Evolutionary conservation across 2,888 invertebrate genomes (phyloP), one percentile per base, ranked within the genome.

Genomic region (Rambutsinella grinnellia): DNA sequence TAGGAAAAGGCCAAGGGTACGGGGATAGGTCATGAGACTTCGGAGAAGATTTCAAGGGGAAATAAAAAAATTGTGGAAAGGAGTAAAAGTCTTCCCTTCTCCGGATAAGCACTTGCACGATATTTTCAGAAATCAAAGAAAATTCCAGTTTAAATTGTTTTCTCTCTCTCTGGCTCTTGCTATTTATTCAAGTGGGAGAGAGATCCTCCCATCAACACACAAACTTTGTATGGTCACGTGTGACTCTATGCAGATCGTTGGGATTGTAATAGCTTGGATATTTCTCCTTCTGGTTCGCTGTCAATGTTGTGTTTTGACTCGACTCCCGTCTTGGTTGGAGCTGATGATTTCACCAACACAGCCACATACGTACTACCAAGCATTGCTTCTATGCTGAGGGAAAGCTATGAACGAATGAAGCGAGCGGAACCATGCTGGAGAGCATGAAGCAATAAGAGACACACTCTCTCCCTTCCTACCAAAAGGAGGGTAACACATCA

Each of bases 291-390:
- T 54, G 44, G 27, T 51, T 51, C 60, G 57, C 53, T 68, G 68
- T 68, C 68, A 68, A 68, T 68, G 68, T 68, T 68, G 57, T 67
- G 67, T 68, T 68, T 60, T 68, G 68, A 68, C 68, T 68, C 58
- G 68, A 46, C 2, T n/a, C n/a, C n/a, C n/a, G n/a, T n/a, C n/a
- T 58, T 68, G 61, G 57, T 68, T 68, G 56, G 69, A 70, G 76
- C 67, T 54, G 80, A 80, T 80, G 79, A 78, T 81, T 78, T 76
- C 82, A 80, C 79, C 75, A 81, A 79, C 79, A 83, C 80, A 79
- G 80, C 79, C 80, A 81, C 81, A 77, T 81, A 81, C 79, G 76
- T 82, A 83, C 83, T 83, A 80, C 70, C 76, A 67, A 49, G 63
- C 26, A 67, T 68, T 47, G 44, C 27, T 15, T 49, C 60, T 62